phyloP scores from a whole-genome alignment of 2,888 invertebrate species.

The Suillia variegata region DNA sequence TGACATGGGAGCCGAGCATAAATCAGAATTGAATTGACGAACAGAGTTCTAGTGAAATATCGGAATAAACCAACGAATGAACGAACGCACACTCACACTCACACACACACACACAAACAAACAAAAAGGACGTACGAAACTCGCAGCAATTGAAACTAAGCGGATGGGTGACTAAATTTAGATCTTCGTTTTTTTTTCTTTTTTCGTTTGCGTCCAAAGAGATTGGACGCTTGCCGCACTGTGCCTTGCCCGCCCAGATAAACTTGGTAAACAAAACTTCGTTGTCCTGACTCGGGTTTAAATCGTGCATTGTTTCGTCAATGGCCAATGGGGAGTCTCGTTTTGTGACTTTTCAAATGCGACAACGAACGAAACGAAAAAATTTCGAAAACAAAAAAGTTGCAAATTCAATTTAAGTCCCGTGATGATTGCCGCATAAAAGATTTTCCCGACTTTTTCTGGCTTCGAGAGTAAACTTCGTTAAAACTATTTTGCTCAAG shows the following conservation, averaged over 20 bases:
- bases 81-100: too few relatives aligned
- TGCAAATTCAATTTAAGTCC: slow-evolving; percentile 39
- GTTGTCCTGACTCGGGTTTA: neutral
- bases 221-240: neutral
- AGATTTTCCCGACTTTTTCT: slow-evolving; percentile 9
- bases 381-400: slow-evolving; percentile 23
- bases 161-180: neutral
- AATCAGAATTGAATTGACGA: slow-evolving; percentile 22
- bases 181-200: neutral
- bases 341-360: neutral
- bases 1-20: slow-evolving; percentile 21
- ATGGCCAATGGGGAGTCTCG: neutral
- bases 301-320: slow-evolving; percentile 10
- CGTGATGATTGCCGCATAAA: slow-evolving; percentile 28
- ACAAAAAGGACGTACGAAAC: neutral
- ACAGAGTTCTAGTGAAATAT: too few relatives aligned
- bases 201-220: neutral
- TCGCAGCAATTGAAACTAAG: slow-evolving; percentile 2
- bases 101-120: neutral
- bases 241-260: neutral
- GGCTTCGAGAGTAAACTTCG: slow-evolving; percentile 10
- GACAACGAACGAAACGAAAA: neutral
- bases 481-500: slow-evolving; percentile 1
- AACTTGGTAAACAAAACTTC: slow-evolving; percentile 6
- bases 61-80: too few relatives aligned